phyloP scores from a whole-genome alignment of 1,140 invertebrate genomes.

The Nylanderia fulva region DNA sequence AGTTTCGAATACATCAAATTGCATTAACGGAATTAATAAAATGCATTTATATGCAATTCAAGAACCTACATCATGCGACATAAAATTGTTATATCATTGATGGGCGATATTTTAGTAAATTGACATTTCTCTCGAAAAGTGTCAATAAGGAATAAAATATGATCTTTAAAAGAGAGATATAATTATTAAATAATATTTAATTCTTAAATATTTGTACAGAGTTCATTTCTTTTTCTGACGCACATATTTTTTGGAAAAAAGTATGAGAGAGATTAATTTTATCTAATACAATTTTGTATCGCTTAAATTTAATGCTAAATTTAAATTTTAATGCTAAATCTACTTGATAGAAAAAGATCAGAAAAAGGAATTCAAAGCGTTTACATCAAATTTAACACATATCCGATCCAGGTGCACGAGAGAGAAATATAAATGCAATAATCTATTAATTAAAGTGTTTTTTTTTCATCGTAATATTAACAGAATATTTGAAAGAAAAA shows the following conservation, averaged over 20 bases:
- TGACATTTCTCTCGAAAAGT: background rate
- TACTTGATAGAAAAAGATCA: background rate
- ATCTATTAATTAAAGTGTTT: background rate
- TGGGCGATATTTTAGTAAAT: too few species aligned
- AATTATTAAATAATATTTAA: background rate
- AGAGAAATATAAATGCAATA: background rate
- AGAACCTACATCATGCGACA: too few species aligned
- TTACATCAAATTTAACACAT: background rate
- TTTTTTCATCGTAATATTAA: background rate
- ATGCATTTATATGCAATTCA: too few species aligned
- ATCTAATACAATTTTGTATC: background rate
- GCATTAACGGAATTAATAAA: too few species aligned
- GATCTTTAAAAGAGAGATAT: background rate
- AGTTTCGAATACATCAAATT: too few species aligned
- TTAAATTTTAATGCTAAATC: slow-evolving; percentile 1
- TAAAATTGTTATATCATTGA: too few species aligned
- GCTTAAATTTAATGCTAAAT: background rate
- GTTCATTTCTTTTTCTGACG: background rate
- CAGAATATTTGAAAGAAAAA: background rate
- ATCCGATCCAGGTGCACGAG: too few species aligned
- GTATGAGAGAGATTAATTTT: background rate
- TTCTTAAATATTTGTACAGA: background rate
- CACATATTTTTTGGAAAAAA: background rate
- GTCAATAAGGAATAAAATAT: background rate
- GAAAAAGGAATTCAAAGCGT: background rate